Evolutionary conservation across 2,888 invertebrate genomes (phyloP), one percentile per base, ranked within the genome.

Genomic region (Antheraea assamensis): DNA sequence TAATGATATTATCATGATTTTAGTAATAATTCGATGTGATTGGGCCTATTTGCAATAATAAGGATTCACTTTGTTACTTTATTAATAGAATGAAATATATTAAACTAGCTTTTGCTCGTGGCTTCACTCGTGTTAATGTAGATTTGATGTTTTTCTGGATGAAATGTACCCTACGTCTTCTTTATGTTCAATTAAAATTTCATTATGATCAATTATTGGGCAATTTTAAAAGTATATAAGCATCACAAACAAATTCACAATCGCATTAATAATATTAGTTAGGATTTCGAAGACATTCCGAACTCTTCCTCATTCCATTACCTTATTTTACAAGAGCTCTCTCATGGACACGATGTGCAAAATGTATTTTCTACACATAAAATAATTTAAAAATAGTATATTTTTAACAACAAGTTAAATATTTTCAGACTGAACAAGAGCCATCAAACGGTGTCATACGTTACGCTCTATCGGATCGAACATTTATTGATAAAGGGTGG

Each of bases 401-500:
- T 75, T 68, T 73, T 66, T 61, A 61, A 61, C 27, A 61, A 61
- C 61, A 61, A 61, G 1, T 61, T 61, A 27, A 55, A 74, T 31
- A 71, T 72, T 84, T 90, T 75, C 82, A 92, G 92, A 72, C 73
- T 31, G 90, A 87, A 0, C 78, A 80, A 75, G 89, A 89, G 31
- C 70, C 76, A 52, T 61, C 81, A 1, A 91, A 87, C 80, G 92
- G 92, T n/a, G 73, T 89, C 17, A 86, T 89, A 73, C 87, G 84
- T 27, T 93, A 93, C 76, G 86, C 91, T 47, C 81, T 93, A 76
- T 93, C 93, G 2, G 90, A 93, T 81, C 90, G 91, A 7, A 76
- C 87, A 4, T 93, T 91, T 77, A 93, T 93, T 70, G 92, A 93
- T 8, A 93, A 93, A 75, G 93, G 93, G 5, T 94, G 93, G 93